Base-by-base conservation (phyloP, 1,140 invertebrate species). In the Trachymyrmex septentrionalis region DNA sequence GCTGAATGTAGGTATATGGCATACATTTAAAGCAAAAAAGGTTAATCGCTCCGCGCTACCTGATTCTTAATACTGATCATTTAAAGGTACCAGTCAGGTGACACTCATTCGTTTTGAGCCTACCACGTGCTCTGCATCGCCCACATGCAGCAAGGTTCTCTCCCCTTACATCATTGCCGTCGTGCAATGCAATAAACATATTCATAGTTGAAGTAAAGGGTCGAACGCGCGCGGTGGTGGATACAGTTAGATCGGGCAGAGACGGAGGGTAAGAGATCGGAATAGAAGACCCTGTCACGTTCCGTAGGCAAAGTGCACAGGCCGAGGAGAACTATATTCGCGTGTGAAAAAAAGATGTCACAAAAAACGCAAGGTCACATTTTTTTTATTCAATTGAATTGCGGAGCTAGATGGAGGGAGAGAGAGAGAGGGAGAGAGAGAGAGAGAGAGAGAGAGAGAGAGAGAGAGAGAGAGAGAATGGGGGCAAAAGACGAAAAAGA, bases 331-430 rank as follows among this genome's bases (percentile, higher is more conserved):
- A 77, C 76, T 57, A 85, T 72, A 61, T 64, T 72, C 66, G 63
- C 63, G 86, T 67, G 81, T 50, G 76, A 85, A 86, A 91, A 93
- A 89, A 91, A 88, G 89, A 67, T 81, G 86, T 85, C 27, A 78
- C 88, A 93, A 92, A 92, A 93, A 94, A 92, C 92, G 90, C 91
- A 93, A 93, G 91, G 93, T 93, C 87, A 89, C 84, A 91, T 93
- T 90, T 87, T 84, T 81, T 71, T 67, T 27, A 84, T 85, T 75
- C 34, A 14, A 3, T 48, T 53, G 44, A 73, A 57, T 72, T 30
- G 82, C 53, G 80, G 57, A 2, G 76, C 64, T 66, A 38, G 71
- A 53, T 6, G 30, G 5, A 6, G 30, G 30, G 59, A 57, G 59
- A 10, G 55, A 30, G 27, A 72, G 21, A 55, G 19, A n/a, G 38